Percentiles rank a stretch among this genome's conserved stretches.
Conservation (phyloP, 64 coral and sea anemone genomes). For the Pachyseris speciosa region DNA sequence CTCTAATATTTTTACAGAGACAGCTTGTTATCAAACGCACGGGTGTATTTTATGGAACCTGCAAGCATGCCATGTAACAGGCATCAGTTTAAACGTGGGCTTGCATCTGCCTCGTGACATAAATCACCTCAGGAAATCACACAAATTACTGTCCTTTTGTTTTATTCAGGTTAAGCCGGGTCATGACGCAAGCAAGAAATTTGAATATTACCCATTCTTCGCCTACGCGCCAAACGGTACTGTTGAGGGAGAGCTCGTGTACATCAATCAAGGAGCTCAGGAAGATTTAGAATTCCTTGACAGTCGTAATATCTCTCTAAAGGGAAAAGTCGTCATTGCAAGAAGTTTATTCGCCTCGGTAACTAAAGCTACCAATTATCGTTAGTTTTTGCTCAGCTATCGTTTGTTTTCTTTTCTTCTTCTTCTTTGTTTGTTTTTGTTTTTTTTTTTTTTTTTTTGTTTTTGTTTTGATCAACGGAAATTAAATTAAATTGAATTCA, state of each 20-base stretch:
- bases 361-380: background rate
- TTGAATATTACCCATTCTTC: slow-evolving; percentile 65
- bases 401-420: too few relatives aligned
- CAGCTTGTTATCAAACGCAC: too few relatives aligned
- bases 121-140: background rate
- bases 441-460: too few relatives aligned
- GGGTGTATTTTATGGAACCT: too few relatives aligned
- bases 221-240: slow-evolving; percentile 84
- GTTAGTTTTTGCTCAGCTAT: too few relatives aligned
- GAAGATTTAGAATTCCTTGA: slow-evolving; percentile 40
- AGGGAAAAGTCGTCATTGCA: slow-evolving; percentile 71
- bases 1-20: too few relatives aligned
- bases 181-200: slow-evolving; percentile 40
- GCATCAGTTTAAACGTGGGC: too few relatives aligned
- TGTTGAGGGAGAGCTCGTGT: slow-evolving; percentile 79
- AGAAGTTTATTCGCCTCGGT: slow-evolving; percentile 38
- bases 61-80: too few relatives aligned
- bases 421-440: too few relatives aligned
- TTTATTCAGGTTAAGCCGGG: slow-evolving; percentile 50
- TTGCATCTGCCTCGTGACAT: too few relatives aligned
- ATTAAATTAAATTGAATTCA: too few relatives aligned
- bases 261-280: slow-evolving; percentile 59
- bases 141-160: background rate
- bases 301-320: slow-evolving; percentile 42
- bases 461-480: too few relatives aligned